Evolutionary conservation across 2,797 vertebrate species (phyloP), one percentile per base, ranked within the genome.

Genomic region (Tapirus indicus): DNA sequence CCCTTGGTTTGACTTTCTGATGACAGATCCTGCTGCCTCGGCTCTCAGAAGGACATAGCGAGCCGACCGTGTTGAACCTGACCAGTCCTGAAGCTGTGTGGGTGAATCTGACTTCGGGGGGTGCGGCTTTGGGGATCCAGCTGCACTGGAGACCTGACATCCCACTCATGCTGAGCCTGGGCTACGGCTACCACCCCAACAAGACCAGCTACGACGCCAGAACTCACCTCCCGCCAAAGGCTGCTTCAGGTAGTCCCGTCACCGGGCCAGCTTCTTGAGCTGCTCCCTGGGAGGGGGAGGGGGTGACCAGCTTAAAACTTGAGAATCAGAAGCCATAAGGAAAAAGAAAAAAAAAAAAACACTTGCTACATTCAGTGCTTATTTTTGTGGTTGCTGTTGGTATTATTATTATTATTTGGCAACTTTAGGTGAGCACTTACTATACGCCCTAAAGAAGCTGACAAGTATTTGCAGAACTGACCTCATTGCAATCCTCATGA

Each of bases 1-100:
- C 8, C 58, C 66, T 71, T 25, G 16, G 68, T 18, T 2, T 56
- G 35, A 29, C 44, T 44, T 83, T 96, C 87, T 97, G 13, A 44
- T 41, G 69, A 60, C 96, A 99, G 99, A 99, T 99, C 97, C 98
- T 99, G 66, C 98, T 99, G 58, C 99, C 99, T 11, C 99, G 99
- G 82, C 98, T 95, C 78, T 98, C 98, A 0, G 92, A 95, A 49
- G 95, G 95, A 18, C 98, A 98, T 44, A 98, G 98, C 41, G 98
- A 99, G 90, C 99, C 98, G 52, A 99, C 99, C 1, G 77, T 99
- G 92, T 92, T 99, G 98, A 99, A 98, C 96, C 98, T 99, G 89
- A 98, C 98, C 86, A 99, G 99, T 97, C 99, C 98, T 78, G 99
- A 99, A 97, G 99, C 99, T 94, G 96, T 99, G 94, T 98, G 99